Conservation (phyloP, 2,888 invertebrate genomes). For the Rhingia rostrata region DNA sequence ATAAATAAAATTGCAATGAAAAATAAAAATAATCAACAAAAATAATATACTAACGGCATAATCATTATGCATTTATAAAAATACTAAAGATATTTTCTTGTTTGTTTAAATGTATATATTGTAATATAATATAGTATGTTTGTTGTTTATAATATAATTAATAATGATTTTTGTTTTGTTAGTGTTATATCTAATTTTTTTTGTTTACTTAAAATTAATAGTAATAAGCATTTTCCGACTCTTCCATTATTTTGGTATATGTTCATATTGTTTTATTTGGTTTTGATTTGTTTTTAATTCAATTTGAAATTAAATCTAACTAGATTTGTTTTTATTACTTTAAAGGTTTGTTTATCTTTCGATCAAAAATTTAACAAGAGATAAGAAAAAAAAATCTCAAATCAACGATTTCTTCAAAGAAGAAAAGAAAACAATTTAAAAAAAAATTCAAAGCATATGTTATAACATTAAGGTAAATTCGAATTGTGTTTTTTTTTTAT, state of each 20-base stretch:
- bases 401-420: constrained; percentile 54
- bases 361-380: constrained; percentile 71
- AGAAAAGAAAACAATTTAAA: constrained; percentile 14
- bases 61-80: constrained; percentile 69
- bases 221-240: constrained; percentile 80
- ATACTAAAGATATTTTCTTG: constrained; percentile 66
- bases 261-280: constrained; percentile 39
- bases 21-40: constrained; percentile 32
- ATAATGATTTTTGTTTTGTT: constrained; percentile 73
- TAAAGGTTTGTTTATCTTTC: constrained; percentile 16
- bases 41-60: constrained; percentile 52
- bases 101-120: constrained; percentile 66
- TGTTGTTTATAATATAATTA: constrained; percentile 76
- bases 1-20: constrained; percentile 41
- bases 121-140: constrained; percentile 72
- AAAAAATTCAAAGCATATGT: constrained; percentile 72
- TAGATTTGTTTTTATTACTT: constrained; percentile 53
- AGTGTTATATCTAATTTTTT: constrained; percentile 72
- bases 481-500: constrained; percentile 74
- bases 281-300: constrained; percentile 47
- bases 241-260: constrained; percentile 53
- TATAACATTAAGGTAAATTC: constrained; percentile 74
- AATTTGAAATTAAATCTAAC: constrained; percentile 71
- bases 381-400: constrained; percentile 50
- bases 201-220: constrained; percentile 72